Percentiles rank a stretch among this genome's conserved stretches.
Evolutionary conservation across 2,888 invertebrate species (phyloP).

Genomic region (Peribatodes rhomboidaria): DNA sequence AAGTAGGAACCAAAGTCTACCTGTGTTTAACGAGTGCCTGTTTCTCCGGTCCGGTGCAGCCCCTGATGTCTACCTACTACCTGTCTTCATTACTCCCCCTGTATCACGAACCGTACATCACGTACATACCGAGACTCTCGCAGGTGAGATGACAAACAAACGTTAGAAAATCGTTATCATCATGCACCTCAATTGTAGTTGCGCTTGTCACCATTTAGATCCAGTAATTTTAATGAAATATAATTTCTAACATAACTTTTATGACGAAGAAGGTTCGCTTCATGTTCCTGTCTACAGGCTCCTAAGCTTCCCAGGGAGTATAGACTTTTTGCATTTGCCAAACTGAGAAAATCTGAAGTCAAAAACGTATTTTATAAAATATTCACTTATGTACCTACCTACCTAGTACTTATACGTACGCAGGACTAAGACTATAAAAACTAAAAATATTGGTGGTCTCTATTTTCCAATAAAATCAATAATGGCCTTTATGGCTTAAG

Average conservation of each 20-base stretch:
- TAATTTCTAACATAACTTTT: not conserved
- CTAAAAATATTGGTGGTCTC: too few species aligned
- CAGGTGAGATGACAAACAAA: conserved; percentile 70
- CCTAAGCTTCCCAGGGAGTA: too few species aligned
- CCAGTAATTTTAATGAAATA: not conserved
- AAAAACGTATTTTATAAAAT: too few species aligned
- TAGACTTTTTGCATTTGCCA: too few species aligned
- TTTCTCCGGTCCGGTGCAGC: conserved; percentile 66
- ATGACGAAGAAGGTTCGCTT: too few species aligned
- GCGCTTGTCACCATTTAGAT: not conserved
- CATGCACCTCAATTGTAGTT: not conserved
- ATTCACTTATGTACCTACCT: too few species aligned
- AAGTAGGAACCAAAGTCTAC: not conserved
- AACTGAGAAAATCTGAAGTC: too few species aligned
- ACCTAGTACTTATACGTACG: too few species aligned
- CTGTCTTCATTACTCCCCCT: conserved; percentile 72
- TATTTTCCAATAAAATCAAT: too few species aligned
- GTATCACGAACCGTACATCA: conserved; percentile 76
- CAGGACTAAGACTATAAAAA: too few species aligned
- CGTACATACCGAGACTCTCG: conserved; percentile 77
- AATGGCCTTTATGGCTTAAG: too few species aligned
- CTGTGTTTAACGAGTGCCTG: conserved; percentile 32
- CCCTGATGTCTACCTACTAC: conserved; percentile 80
- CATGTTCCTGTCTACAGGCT: too few species aligned
- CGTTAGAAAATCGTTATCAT: not conserved